These are phyloP conservation scores for Sarcoramphus papa DNA, from an alignment of 2,797 vertebrate genomes.

Conservation along the genomic window DNA sequence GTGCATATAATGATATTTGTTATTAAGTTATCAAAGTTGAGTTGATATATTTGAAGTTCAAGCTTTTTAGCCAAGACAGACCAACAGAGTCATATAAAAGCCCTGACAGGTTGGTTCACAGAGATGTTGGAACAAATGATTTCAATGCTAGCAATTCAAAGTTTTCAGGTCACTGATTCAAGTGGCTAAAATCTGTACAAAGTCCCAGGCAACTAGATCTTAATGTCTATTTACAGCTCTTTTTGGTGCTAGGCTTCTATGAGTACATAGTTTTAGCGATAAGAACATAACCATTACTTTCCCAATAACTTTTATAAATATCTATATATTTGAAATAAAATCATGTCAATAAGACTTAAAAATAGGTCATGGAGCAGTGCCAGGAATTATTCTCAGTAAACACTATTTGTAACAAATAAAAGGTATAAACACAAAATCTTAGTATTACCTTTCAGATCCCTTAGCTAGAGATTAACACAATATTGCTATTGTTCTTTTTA, in stretches of 20 bases:
- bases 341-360: not conserved
- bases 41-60: not conserved
- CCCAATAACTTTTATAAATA: not conserved
- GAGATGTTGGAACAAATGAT: not conserved
- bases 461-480: not conserved
- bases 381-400: not conserved
- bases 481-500: not conserved
- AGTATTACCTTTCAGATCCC: not conserved
- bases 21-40: not conserved
- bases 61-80: not conserved
- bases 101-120: not conserved
- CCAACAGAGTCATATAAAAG: not conserved
- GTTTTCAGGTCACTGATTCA: slow-evolving; percentile 17
- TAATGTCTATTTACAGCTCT: not conserved
- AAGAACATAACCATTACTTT: not conserved
- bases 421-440: not conserved
- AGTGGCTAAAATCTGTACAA: not conserved
- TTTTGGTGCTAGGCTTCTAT: not conserved
- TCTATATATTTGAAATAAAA: not conserved
- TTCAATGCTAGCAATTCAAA: not conserved
- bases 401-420: not conserved
- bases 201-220: not conserved
- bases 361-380: not conserved
- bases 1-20: not conserved
- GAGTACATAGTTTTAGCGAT: not conserved